These are phyloP conservation scores for Meloidogyne hapla DNA, from an alignment of 1,140 invertebrate genomes.

Conservation along the genomic window DNA sequence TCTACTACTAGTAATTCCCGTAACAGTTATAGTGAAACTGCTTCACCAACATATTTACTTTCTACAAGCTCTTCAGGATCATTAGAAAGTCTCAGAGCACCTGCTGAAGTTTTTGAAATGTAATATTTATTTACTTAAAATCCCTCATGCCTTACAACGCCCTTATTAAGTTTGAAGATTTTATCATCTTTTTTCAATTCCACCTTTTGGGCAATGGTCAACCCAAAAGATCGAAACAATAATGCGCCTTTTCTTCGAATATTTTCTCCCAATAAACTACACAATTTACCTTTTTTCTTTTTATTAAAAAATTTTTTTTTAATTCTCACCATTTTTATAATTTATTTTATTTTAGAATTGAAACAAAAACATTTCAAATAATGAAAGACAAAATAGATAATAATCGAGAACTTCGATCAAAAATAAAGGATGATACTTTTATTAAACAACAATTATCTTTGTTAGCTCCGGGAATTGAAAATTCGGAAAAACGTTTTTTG, in stretches of 20 bases:
- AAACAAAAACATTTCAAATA: background rate
- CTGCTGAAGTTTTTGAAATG: background rate
- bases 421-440: background rate
- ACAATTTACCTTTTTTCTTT: too few species aligned
- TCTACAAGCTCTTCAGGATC: background rate
- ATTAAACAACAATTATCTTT: conserved; percentile 2
- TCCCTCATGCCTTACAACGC: too few species aligned
- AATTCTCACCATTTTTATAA: too few species aligned
- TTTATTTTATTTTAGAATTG: too few species aligned
- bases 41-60: background rate
- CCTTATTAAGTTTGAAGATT: too few species aligned
- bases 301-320: too few species aligned
- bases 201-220: too few species aligned
- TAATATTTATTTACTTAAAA: background rate
- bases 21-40: background rate
- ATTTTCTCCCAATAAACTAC: too few species aligned
- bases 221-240: too few species aligned
- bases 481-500: conserved; percentile 18
- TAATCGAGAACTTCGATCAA: background rate
- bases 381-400: background rate
- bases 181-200: too few species aligned
- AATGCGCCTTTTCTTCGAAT: too few species aligned
- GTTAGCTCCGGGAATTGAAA: conserved; percentile 17
- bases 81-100: background rate
- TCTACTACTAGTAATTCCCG: background rate